Evolutionary conservation across 2,113 vertebrate genomes (phyloP), one percentile per base, ranked within the genome.

Genomic region (Chionodraco myersi): DNA sequence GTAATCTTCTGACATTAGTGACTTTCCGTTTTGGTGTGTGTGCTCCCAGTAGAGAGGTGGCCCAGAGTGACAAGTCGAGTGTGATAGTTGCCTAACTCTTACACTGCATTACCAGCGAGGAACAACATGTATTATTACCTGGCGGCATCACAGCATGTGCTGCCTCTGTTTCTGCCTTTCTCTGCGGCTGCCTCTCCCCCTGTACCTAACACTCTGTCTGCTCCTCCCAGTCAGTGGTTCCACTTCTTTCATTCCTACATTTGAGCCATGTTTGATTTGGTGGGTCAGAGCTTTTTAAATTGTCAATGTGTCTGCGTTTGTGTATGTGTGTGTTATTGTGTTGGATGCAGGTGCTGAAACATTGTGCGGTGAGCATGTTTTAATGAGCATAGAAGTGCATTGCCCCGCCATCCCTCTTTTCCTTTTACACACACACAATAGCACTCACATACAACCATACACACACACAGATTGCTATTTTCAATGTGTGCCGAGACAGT

Each of bases 341-440:
- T 78, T 90, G 90, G 92, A 90, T 91, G 84, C 91, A 91, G 86
- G 90, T 93, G 91, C 86, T 91, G 86, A 89, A 88, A 90, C 80
- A 82, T 91, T 91, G 88, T 88, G 86, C 87, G 59, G 82, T 92
- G 92, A 92, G 91, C 90, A 75, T 92, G 85, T 86, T 86, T 69
- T 88, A 87, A 90, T 92, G 89, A 84, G 89, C 80, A 87, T 78
- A 90, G 80, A 75, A 51, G 77, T 82, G 79, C 77, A 74, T 56
- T 75, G 23, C 44, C 73, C 45, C 11, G 34, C 34, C 75, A 30
- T 79, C 66, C 68, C 60, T 85, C 58, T 57, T 63, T 57, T 74
- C 60, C 23, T 79, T 70, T 80, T 47, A 83, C 79, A 80, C 61
- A 85, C 52, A 64, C n/a, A 58, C 62, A 69, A 61, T 82, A 41